Evolutionary conservation across 1,140 invertebrate species (phyloP), one percentile per base, ranked within the genome.

Genomic region (Cydia pomonella): DNA sequence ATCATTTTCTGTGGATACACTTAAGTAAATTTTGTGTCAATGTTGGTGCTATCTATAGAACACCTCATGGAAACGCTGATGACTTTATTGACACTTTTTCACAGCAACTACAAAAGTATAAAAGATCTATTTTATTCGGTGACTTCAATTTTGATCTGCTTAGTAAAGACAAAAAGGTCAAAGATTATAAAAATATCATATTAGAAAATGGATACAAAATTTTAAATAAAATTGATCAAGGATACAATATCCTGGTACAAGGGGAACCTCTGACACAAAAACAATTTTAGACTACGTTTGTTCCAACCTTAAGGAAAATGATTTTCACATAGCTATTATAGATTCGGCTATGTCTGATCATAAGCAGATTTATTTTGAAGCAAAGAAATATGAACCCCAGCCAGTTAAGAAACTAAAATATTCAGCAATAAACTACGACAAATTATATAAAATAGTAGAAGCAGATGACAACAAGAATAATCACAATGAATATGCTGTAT

Each of bases 211-310:
- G 23, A 10, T 63, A 25, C 25, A 25, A 63, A 23, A 63, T 63
- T 25, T 10, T 63, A 63, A 63, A 63, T 10, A 63, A 63, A 63
- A 63, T 63, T n/a, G n/a, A n/a, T n/a, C n/a, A n/a, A n/a, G n/a
- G n/a, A 25, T 4, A 25, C 18, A 3, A 63, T n/a, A 63, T 4
- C 5, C 3, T 63, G 25, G 59, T 63, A 63, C 59, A 23, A 3
- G 59, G 9, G 59, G 25, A 25, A 25, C 59, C 2, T 12, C 21
- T 13, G 5, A 63, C 4, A 25, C 21, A 1, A 63, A 63, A 63
- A 63, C 59, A 25, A 63, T 63, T 10, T 1, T 63, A 25, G 59
- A 63, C 23, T 21, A 63, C 9, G 59, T 63, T 12, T 27, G 18
- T 63, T 3, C 59, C 21, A 63, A 63, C 21, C 25, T 63, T 9